Conservation (phyloP, 2,888 invertebrate genomes). For the Andrena dorsata region DNA sequence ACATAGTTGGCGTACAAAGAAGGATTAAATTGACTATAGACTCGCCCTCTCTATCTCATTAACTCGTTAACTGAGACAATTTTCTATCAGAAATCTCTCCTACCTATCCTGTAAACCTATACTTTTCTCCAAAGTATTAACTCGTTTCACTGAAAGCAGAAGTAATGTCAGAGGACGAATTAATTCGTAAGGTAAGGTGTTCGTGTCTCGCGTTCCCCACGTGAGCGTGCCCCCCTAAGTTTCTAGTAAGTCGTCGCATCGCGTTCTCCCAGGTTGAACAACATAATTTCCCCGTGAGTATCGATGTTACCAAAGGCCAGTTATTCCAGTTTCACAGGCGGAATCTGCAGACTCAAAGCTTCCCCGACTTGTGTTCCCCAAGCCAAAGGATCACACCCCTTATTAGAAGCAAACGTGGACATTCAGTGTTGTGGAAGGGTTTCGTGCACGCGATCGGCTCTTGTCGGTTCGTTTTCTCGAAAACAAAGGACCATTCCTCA, state of each 20-base stretch:
- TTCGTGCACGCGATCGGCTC: slow-evolving; percentile 57
- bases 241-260: neutral
- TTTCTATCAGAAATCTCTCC: too few species aligned
- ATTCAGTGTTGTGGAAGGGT: slow-evolving; percentile 17
- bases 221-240: neutral
- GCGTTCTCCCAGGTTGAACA: slow-evolving; percentile 1
- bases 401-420: slow-evolving; percentile 45
- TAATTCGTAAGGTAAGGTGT: neutral
- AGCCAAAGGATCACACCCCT: slow-evolving; percentile 31
- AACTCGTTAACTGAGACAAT: too few species aligned
- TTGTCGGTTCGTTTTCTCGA: slow-evolving; percentile 41
- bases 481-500: slow-evolving; percentile 34
- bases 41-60: too few species aligned
- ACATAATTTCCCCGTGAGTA: neutral
- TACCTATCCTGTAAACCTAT: too few species aligned
- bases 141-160: too few species aligned
- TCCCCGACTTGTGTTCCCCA: slow-evolving; percentile 8
- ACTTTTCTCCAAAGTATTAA: too few species aligned
- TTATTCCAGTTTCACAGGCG: slow-evolving; percentile 3
- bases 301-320: neutral
- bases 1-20: too few species aligned
- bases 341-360: neutral
- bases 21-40: too few species aligned
- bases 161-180: too few species aligned
- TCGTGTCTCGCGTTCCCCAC: neutral